Conservation (phyloP, 2,797 vertebrate species). For the Tolypeutes matacus region DNA sequence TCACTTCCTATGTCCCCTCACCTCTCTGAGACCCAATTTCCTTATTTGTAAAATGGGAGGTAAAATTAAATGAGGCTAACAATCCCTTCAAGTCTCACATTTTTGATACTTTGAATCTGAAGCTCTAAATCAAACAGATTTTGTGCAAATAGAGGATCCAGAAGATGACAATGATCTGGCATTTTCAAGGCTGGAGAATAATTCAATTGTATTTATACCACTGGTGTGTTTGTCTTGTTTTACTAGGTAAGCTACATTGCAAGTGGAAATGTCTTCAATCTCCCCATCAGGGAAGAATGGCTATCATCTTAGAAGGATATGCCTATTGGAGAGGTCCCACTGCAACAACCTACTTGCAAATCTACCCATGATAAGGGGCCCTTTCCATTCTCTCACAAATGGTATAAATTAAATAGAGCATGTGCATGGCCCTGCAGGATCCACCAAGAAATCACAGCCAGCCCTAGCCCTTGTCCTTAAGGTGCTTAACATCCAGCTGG, state of each 20-base stretch:
- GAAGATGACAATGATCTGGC: slow-evolving; percentile 25
- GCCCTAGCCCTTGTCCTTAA: background rate
- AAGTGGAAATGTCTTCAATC: slow-evolving; percentile 19
- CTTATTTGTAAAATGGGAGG: background rate
- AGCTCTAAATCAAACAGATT: slow-evolving; percentile 25
- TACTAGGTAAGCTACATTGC: background rate
- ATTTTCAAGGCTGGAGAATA: slow-evolving; percentile 18
- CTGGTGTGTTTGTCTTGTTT: slow-evolving; percentile 11
- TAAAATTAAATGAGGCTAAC: background rate
- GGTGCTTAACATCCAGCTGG: background rate
- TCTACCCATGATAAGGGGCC: background rate
- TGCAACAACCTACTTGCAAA: background rate
- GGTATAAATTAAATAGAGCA: slow-evolving; percentile 13
- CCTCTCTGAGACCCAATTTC: background rate
- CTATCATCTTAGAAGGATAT: background rate
- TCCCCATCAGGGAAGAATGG: background rate
- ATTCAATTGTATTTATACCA: background rate
- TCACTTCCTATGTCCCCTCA: background rate
- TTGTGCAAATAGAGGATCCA: slow-evolving; percentile 22
- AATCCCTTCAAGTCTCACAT: background rate
- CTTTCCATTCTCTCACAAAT: background rate
- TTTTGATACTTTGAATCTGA: slow-evolving; percentile 35
- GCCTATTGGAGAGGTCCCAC: background rate
- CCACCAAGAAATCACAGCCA: background rate
- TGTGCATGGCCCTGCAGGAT: background rate